These are phyloP conservation scores for Cryptoblepharus egeriae DNA, from an alignment of 2,797 vertebrate genomes.

Conservation along the genomic window DNA sequence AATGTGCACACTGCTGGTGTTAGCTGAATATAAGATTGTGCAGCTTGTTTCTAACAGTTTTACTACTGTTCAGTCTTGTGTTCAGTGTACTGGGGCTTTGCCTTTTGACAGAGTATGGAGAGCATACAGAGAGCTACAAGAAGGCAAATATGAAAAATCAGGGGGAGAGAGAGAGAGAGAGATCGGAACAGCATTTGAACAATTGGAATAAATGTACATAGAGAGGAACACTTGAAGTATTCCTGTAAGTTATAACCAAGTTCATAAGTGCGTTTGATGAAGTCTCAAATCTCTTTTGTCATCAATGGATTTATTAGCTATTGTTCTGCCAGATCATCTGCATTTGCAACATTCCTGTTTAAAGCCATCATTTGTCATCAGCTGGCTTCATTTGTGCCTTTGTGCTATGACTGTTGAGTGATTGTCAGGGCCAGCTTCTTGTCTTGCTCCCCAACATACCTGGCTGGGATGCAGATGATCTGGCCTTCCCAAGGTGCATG, in stretches of 20 bases:
- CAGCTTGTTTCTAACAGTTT: neutral
- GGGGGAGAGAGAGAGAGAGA: neutral
- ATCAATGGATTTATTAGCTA: neutral
- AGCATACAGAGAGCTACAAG: neutral
- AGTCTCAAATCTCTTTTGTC: neutral
- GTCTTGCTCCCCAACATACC: no score
- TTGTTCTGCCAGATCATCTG: conserved; percentile 21
- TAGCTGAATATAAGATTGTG: no score
- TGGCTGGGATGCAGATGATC: no score
- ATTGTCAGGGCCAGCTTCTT: no score
- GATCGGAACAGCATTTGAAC: neutral
- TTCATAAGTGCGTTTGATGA: conserved; percentile 1
- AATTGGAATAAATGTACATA: neutral
- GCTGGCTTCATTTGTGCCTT: conserved; percentile 41
- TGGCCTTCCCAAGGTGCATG: no score
- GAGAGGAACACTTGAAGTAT: neutral
- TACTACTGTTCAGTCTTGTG: neutral
- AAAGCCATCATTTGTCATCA: conserved; percentile 25
- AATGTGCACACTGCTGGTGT: no score
- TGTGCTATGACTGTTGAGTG: conserved; percentile 45
- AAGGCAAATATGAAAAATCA: neutral
- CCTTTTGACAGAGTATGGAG: neutral
- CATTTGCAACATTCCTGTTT: neutral
- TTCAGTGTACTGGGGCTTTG: neutral
- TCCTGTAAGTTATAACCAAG: conserved; percentile 6